A percentile compares a stretch with the other conserved stretches of the same genome.
Conservation (phyloP, 2,113 vertebrate species). For the Myotis davidii region DNA sequence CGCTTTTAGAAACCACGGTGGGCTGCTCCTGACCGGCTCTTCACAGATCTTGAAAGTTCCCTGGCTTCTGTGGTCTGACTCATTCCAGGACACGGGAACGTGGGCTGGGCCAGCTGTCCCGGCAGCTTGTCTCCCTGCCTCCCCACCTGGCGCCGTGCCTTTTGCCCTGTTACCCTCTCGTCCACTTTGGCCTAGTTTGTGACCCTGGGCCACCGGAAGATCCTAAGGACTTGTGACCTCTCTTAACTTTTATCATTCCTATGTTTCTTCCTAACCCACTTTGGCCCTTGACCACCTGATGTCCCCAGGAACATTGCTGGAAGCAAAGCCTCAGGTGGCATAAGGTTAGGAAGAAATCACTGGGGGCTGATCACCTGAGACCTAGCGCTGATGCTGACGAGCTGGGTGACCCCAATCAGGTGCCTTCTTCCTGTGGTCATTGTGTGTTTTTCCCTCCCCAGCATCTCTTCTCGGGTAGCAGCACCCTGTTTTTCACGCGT, state of each 20-base stretch:
- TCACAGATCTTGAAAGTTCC: neutral
- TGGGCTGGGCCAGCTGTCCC: fast-evolving
- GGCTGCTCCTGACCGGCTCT: neutral
- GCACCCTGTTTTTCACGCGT: neutral
- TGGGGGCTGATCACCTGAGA: fast-evolving
- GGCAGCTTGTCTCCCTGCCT: neutral
- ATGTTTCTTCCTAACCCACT: neutral
- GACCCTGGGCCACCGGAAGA: neutral
- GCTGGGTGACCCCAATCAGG: neutral
- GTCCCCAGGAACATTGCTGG: neutral
- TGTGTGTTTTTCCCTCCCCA: neutral
- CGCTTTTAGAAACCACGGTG: neutral
- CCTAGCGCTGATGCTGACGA: neutral
- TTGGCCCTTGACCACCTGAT: neutral
- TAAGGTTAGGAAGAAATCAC: neutral
- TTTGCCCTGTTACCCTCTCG: neutral
- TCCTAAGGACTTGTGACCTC: neutral
- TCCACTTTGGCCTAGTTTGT: neutral
- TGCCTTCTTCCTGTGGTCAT: neutral
- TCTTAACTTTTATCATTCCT: neutral
- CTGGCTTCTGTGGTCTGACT: neutral
- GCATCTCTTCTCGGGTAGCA: neutral
- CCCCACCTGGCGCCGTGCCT: neutral
- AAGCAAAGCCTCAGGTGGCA: neutral
- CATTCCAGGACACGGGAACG: neutral